Evolutionary conservation across 2,113 vertebrate genomes (phyloP), one percentile per base, ranked within the genome.

Genomic region (Collichthys lucidus): DNA sequence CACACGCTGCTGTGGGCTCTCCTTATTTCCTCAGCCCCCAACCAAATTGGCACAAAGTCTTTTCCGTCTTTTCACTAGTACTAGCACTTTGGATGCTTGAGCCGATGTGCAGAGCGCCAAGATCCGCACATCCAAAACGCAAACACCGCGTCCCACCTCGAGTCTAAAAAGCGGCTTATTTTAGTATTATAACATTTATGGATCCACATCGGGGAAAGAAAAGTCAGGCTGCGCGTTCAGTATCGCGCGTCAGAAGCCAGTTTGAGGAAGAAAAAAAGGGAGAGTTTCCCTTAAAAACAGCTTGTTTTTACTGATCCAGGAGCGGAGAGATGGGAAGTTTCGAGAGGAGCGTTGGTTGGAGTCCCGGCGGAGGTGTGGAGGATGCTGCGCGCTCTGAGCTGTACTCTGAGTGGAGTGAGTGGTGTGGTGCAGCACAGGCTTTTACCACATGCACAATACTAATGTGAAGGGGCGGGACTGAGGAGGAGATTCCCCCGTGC

Each of bases 181-280:
- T 35, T 55, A 35, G 7, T 76, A 1, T 53, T n/a, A 66, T 0
- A 47, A 70, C 80, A 71, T 42, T 40, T 82, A 59, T 76, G 20
- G 62, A 71, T 92, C 93, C 92, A 93, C 94, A 95, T 95, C 85
- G 70, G 90, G 89, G n/a, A 71, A 12, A 68, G n/a, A 71, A 68
- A 71, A 69, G 59, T 77, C 49, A 11, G 42, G 35, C 74, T 70
- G 74, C 66, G 65, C 47, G 49, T 68, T 17, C 5, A 1, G 11
- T 4, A 19, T 22, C 61, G 6, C 79, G 77, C 75, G 24, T 40
- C 55, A 64, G 50, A 40, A 50, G 65, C 67, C 72, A 61, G 49
- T 3, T 62, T 19, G 8, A 6, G 10, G 10, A 59, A 22, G 44
- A 20, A 47, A 31, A 44, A 65, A 4, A 3, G n/a, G 12, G 15